These are phyloP conservation scores for Echeneis naucrates DNA, from an alignment of 2,797 vertebrate genomes.

Conservation along the genomic window DNA sequence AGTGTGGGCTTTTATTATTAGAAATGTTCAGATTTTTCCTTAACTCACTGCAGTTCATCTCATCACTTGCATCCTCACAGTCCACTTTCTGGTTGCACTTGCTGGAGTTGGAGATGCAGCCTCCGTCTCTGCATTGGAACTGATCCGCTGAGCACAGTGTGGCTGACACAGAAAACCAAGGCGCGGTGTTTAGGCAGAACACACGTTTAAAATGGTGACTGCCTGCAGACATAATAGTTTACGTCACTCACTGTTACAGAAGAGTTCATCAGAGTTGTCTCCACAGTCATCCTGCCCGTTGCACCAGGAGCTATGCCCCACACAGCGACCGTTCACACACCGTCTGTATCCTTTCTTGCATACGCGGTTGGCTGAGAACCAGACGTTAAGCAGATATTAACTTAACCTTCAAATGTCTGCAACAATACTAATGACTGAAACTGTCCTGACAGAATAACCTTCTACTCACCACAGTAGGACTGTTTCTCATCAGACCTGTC, in stretches of 20 bases:
- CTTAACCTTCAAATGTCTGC: constrained; percentile 40
- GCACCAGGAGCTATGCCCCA: constrained; percentile 88
- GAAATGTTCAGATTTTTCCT: neutral
- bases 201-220: neutral
- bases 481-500: constrained; percentile 99
- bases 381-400: constrained; percentile 32
- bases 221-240: neutral
- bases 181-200: neutral
- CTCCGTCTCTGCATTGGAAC: constrained; percentile 91
- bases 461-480: constrained; percentile 95
- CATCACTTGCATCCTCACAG: constrained; percentile 94
- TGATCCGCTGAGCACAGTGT: constrained; percentile 84
- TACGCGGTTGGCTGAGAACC: constrained; percentile 88
- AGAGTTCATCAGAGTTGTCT: constrained; percentile 93
- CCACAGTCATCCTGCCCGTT: constrained; percentile 93
- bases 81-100: constrained; percentile 95
- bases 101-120: constrained; percentile 91
- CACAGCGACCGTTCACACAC: constrained; percentile 91
- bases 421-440: constrained; percentile 72
- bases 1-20: neutral
- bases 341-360: constrained; percentile 93
- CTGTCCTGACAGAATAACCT: constrained; percentile 79
- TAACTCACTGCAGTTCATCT: constrained; percentile 93
- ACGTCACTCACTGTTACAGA: constrained; percentile 90
- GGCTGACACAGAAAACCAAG: constrained; percentile 69